phyloP scores from a whole-genome alignment of 2,888 invertebrate species.

The Mechanitis mazaeus region DNA sequence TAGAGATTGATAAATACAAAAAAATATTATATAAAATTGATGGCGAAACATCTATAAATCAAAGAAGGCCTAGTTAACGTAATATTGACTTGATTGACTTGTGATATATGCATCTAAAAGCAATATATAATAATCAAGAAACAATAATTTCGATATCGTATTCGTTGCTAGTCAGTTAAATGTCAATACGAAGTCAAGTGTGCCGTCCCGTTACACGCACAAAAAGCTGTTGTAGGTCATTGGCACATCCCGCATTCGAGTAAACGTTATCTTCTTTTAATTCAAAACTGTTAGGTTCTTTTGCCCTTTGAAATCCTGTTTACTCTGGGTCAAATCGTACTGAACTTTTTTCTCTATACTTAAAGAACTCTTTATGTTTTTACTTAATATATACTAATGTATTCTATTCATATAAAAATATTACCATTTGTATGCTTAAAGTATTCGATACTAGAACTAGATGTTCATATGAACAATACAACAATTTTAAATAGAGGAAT shows the following conservation, averaged over 20 bases:
- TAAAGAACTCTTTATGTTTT: too few species aligned
- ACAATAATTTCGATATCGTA: slow-evolving; percentile 4
- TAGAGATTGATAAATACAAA: too few species aligned
- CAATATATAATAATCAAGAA: not conserved
- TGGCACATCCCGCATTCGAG: slow-evolving; percentile 53
- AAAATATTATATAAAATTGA: too few species aligned
- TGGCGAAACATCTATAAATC: too few species aligned
- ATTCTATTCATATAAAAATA: too few species aligned
- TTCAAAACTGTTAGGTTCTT: slow-evolving; percentile 16
- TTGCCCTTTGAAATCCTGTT: too few species aligned
- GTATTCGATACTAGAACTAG: slow-evolving; percentile 14
- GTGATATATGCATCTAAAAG: not conserved
- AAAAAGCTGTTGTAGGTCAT: slow-evolving; percentile 72
- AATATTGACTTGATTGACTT: not conserved
- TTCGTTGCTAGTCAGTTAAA: slow-evolving; percentile 37
- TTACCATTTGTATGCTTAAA: too few species aligned
- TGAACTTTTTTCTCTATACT: too few species aligned
- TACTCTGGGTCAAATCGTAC: too few species aligned
- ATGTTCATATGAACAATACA: slow-evolving; percentile 28
- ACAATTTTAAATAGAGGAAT: slow-evolving; percentile 45
- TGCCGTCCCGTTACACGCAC: slow-evolving; percentile 67
- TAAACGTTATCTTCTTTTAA: slow-evolving; percentile 35
- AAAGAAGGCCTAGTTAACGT: not conserved
- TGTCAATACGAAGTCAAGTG: slow-evolving; percentile 69
- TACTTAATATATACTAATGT: too few species aligned